These are phyloP conservation scores for Piscicola geometra DNA, from an alignment of 2,888 invertebrate species.

Conservation along the genomic window DNA sequence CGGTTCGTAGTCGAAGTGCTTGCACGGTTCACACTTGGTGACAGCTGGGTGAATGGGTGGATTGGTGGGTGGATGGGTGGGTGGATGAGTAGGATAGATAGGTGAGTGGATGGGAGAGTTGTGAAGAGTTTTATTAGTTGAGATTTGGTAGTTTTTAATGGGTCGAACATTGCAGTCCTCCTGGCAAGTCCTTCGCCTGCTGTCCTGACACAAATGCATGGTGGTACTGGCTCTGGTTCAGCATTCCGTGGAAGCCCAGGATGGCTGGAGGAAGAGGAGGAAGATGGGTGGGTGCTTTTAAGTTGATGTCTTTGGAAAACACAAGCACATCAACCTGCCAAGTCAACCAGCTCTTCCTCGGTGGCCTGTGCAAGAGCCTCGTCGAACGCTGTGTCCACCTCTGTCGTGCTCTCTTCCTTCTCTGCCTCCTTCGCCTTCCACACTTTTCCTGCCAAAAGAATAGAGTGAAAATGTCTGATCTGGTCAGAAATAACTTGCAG, in stretches of 20 bases:
- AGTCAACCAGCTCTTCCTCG: conserved; percentile 87
- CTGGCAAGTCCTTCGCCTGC: conserved; percentile 37
- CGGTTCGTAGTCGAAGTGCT: conserved; percentile 86
- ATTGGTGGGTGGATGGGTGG: too few species aligned
- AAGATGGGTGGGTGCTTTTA: too few species aligned
- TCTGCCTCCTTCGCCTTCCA: conserved; percentile 55
- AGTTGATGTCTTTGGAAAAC: too few species aligned
- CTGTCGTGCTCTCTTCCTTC: conserved; percentile 41
- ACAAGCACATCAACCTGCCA: conserved; percentile 70
- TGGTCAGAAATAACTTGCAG: too few species aligned
- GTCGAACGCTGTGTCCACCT: conserved; percentile 51
- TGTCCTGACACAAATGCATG: conserved; percentile 65
- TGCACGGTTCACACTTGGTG: conserved; percentile 56
- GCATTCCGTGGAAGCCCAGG: conserved; percentile 98
- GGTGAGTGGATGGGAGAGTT: not conserved
- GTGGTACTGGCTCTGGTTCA: conserved; percentile 99
- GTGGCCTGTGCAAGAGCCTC: conserved; percentile 52
- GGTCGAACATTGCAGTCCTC: conserved; percentile 41
- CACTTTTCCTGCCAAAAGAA: conserved; percentile 54
- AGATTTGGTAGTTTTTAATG: not conserved
- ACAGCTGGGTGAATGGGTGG: conserved; percentile 38
- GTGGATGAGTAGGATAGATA: too few species aligned
- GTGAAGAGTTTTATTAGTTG: not conserved
- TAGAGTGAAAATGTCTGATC: too few species aligned
- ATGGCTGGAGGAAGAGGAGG: conserved; percentile 71